These are phyloP conservation scores for Lepidochrysops patricia DNA, from an alignment of 2,888 invertebrate genomes.

Conservation along the genomic window DNA sequence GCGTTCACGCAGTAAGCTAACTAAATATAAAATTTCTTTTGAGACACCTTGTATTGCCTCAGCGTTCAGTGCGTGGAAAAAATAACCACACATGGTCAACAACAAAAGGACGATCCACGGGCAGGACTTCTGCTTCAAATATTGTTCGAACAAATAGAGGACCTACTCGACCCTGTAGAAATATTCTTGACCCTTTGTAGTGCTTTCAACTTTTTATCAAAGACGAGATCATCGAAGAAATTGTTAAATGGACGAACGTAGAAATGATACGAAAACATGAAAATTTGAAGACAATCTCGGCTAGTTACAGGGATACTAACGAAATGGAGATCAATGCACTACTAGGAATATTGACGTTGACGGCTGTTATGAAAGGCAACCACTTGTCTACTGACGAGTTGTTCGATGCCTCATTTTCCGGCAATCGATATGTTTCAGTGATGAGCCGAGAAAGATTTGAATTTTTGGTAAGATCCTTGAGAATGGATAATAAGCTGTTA, in stretches of 20 bases:
- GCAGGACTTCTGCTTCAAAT: background rate
- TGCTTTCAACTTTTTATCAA: background rate
- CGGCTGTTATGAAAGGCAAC: constrained; percentile 24
- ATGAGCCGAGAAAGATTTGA: too few relatives aligned
- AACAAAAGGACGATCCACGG: background rate
- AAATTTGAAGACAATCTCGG: background rate
- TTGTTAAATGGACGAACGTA: constrained; percentile 5
- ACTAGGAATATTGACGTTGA: constrained; percentile 18
- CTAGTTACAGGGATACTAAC: background rate
- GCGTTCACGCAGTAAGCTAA: too few relatives aligned
- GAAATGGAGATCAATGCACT: constrained; percentile 14
- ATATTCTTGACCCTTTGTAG: background rate
- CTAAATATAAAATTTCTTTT: too few relatives aligned
- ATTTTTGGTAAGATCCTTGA: too few relatives aligned
- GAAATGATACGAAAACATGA: background rate
- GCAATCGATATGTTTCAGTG: too few relatives aligned
- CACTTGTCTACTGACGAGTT: constrained; percentile 25
- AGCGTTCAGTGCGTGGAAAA: too few relatives aligned
- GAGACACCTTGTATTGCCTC: too few relatives aligned
- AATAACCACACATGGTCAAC: background rate
- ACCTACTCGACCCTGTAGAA: background rate
- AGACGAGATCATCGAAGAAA: background rate
- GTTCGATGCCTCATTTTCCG: constrained; percentile 24
- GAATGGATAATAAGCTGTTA: too few relatives aligned
- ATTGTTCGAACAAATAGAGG: background rate